Base-by-base conservation (phyloP, 2,113 vertebrate species). In the Oreochromis spilurus region DNA sequence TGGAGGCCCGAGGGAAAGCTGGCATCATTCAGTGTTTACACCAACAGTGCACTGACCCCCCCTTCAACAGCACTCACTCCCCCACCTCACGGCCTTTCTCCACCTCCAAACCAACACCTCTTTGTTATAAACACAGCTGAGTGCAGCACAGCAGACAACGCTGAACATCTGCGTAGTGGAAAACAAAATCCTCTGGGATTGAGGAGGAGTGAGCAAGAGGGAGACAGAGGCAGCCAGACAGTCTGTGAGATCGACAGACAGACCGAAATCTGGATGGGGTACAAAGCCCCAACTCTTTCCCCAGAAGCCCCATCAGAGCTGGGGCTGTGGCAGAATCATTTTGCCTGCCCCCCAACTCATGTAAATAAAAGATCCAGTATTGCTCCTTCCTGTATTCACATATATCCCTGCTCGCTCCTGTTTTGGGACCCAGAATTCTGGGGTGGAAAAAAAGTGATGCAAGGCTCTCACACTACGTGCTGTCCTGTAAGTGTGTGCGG, bases 81-180 rank as follows among this genome's bases (percentile, higher is more conserved):
- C 84, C 86, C 86, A 65, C 85, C 84, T 79, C 34, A 6, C 70
- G 82, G 86, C 84, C 86, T 87, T 84, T 87, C 87, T 88, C 84
- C 92, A 89, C 90, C 91, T 88, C 88, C 88, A 92, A 90, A 91
- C 90, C 88, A 91, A 94, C 94, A 94, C 91, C 89, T 94, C 93
- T 92, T 93, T 94, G 94, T 93, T 93, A 89, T 94, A 95, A 93
- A 95, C 94, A 95, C 95, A 95, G 93, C 93, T 94, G 93, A 95
- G 88, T 87, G 87, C 55, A 83, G 81, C 84, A 45, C 90, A 80
- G 91, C 94, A 91, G 90, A 93, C 87, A 93, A 90, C 93, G 85
- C 55, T 9, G 81, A 94, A 96, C 95, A 96, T 96, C 95, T 96
- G 96, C 81, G 53, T 24, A 29, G 34, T 78, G 87, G 81, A 93